Base-by-base conservation (phyloP, 2,113 vertebrate genomes). In the Catharus bicknelli region DNA sequence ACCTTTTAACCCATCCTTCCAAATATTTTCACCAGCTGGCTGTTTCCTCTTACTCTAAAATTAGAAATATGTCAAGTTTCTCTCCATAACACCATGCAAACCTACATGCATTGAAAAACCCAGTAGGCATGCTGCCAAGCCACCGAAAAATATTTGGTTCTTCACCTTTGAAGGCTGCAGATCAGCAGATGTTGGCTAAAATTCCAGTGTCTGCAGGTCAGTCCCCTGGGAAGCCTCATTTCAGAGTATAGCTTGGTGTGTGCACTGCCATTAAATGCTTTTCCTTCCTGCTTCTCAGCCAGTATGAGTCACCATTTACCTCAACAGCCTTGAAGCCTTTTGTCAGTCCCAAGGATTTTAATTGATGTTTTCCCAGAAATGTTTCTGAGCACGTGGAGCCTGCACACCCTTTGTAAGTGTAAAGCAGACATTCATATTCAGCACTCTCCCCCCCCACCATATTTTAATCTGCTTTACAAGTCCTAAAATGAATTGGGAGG, bases 341-440 rank as follows among this genome's bases (percentile, higher is more conserved):
- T 11, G 4, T 66, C 83, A 81, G 30, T 29, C 45, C 73, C 7
- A 8, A 88, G 48, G 48, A 59, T 81, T 82, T 90, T 83, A 96
- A 93, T 6, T 80, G 57, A 62, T 85, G 57, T n/a, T 93, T 90
- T 83, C 73, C 86, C 77, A 91, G 89, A 72, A 90, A 86, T 19
- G 73, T 61, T 80, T 70, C 62, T 51, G 58, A 73, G 66, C 64
- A 86, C 2, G 1, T 77, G 83, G 77, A 93, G 86, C 48, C 55
- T 61, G 34, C 4, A 3, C 11, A 91, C 30, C 54, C 50, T 77
- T 79, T 51, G 11, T 36, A 78, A 94, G 76, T 20, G 55, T 81
- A 89, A 90, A 90, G 53, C 21, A 82, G 61, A 30, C 36, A 55
- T 88, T 95, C 90, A 66, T 75, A 91, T 92, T 76, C 77, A 74